Evolutionary conservation across 2,888 invertebrate species (phyloP), one percentile per base, ranked within the genome.

Genomic region (Stegophylla sp.): DNA sequence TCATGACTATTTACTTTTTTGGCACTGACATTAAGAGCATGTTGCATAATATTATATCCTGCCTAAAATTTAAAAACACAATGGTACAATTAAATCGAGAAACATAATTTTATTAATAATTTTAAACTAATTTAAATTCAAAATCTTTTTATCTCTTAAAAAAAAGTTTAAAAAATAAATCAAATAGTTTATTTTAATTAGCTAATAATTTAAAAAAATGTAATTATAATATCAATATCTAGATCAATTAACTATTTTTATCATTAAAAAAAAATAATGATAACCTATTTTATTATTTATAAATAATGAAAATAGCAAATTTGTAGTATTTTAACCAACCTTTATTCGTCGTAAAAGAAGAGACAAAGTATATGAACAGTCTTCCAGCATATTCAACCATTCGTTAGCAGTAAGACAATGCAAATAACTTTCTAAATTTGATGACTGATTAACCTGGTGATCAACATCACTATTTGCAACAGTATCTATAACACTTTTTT

Each of bases 401-500:
- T 92, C 91, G 84, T 89, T 87, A 82, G 92, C 83, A 76, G 87
- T 86, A 75, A 90, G 86, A 45, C 86, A 85, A 73, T 89, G 86
- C 85, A 90, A 87, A 85, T 91, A 91, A 84, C 91, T 91, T 51
- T 89, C 90, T 83, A 89, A 85, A 81, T 87, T 88, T 20, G 84
- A 84, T 23, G 85, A 84, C 23, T 82, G 82, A 75, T 81, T 82
- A 9, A 81, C 77, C 12, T 74, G 74, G 48, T 82, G 74, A 64
- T 85, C 83, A 69, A 86, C 86, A 82, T 89, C 90, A 82, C 88
- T 89, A 4, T 87, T 90, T 13, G 92, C 90, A 59, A 92, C 87
- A 81, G 90, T 90, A 87, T 96, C 95, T 84, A 96, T 94, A 64
- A 95, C 88, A 82, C 87, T 87, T 87, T 88, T 85, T 87, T 97